A percentile compares a stretch with the other conserved stretches of the same genome.
Evolutionary conservation across 2,113 vertebrate species (phyloP).

Genomic region (Aix galericulata): DNA sequence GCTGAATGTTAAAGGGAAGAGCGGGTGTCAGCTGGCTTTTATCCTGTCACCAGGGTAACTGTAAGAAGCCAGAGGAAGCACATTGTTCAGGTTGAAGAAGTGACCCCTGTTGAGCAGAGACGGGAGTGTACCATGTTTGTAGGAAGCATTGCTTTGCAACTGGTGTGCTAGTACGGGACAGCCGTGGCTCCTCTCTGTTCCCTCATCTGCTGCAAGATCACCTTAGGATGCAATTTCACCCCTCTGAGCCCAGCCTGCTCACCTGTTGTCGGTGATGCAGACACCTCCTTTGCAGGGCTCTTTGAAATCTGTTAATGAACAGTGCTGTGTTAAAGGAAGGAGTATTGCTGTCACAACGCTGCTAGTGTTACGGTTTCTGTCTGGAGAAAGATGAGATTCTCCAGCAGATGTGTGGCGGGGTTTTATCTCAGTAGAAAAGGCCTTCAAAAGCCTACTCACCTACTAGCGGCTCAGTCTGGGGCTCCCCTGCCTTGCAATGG

Average conservation of each 20-base stretch:
- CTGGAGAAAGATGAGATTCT: background rate
- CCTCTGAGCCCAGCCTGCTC: background rate
- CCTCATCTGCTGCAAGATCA: background rate
- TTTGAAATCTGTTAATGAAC: background rate
- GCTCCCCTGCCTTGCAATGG: fast-evolving
- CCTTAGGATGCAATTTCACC: background rate
- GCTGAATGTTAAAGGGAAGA: background rate
- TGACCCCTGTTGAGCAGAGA: background rate
- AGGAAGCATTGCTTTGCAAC: background rate
- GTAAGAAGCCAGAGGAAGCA: background rate
- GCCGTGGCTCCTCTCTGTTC: background rate
- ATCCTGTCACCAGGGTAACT: background rate
- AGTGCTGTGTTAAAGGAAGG: background rate
- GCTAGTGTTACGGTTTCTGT: background rate
- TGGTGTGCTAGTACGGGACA: background rate
- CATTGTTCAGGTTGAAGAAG: background rate
- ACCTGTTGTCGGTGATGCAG: background rate
- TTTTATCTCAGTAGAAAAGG: background rate
- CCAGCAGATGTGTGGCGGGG: fast-evolving
- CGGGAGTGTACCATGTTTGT: background rate
- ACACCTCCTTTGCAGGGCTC: background rate
- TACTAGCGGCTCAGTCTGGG: background rate
- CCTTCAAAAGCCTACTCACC: background rate
- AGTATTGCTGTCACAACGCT: background rate
- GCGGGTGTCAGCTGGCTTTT: background rate